Percentiles rank a stretch among this genome's conserved stretches.
Evolutionary conservation across 1,140 invertebrate genomes (phyloP).

Genomic region (Phortica variegata): DNA sequence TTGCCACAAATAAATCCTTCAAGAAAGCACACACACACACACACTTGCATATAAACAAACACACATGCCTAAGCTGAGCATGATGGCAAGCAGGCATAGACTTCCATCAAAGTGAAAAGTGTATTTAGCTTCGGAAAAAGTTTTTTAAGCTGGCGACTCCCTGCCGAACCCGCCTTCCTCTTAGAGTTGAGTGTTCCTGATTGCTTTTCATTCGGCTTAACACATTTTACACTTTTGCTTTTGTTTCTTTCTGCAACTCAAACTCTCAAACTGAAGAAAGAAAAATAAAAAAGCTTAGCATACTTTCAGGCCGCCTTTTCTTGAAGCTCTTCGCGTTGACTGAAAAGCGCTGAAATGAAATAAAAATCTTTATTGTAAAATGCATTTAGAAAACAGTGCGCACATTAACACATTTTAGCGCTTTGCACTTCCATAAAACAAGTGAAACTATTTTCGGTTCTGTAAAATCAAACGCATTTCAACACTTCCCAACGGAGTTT

Average conservation of each 20-base stretch:
- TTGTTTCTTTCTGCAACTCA: slow-evolving; percentile 23
- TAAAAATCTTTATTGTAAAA: too few species aligned
- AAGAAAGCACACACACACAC: slow-evolving; percentile 20
- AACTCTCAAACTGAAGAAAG: slow-evolving; percentile 9
- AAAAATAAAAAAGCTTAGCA: slow-evolving; percentile 13
- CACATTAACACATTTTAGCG: slow-evolving; percentile 46
- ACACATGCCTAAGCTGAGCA: slow-evolving; percentile 22
- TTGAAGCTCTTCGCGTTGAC: too few species aligned
- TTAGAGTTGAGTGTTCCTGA: too few species aligned
- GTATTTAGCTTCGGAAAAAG: slow-evolving; percentile 37
- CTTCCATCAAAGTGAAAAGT: slow-evolving; percentile 54
- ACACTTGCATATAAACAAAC: slow-evolving; percentile 12
- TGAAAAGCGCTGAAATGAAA: too few species aligned
- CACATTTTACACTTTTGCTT: slow-evolving; percentile 53
- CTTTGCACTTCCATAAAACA: not conserved
- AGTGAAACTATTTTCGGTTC: too few species aligned
- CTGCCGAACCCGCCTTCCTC: too few species aligned
- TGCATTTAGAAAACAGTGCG: slow-evolving; percentile 21
- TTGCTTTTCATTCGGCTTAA: slow-evolving; percentile 48
- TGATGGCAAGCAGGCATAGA: too few species aligned
- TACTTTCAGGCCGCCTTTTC: slow-evolving; percentile 28
- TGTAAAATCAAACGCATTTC: slow-evolving; percentile 33
- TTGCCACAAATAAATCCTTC: slow-evolving; percentile 52
- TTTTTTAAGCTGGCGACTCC: slow-evolving; percentile 38
- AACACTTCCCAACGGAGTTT: slow-evolving; percentile 14